Conservation (phyloP, 2,888 invertebrate genomes). For the Rambutsinella grinnellia region DNA sequence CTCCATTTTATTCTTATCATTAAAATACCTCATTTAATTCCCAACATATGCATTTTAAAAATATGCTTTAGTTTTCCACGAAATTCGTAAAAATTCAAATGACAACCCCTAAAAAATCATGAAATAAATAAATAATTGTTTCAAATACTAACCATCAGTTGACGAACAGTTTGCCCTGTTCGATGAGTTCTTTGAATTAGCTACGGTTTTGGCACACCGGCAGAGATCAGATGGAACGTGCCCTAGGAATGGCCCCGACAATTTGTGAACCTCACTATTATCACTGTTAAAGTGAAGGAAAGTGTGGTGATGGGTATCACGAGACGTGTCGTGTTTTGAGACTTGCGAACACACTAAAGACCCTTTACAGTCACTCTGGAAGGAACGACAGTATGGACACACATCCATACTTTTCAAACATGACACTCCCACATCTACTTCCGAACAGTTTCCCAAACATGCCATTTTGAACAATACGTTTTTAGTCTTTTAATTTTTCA, state of each 20-base stretch:
- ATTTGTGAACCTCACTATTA: conserved; percentile 36
- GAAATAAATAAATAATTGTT: too few species aligned
- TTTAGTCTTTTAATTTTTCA: too few species aligned
- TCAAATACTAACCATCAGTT: conserved; percentile 41
- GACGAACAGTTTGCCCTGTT: conserved; percentile 18
- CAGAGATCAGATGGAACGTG: conserved; percentile 31
- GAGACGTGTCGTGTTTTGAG: conserved; percentile 4
- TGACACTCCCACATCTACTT: neutral
- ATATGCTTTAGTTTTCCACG: too few species aligned
- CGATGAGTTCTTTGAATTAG: conserved; percentile 14
- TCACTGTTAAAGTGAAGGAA: neutral
- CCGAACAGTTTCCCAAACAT: neutral
- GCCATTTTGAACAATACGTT: too few species aligned
- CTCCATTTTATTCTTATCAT: too few species aligned
- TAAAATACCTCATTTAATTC: too few species aligned
- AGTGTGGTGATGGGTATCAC: conserved; percentile 11
- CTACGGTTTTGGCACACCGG: conserved; percentile 49
- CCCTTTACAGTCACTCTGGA: conserved; percentile 7
- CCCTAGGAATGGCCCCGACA: conserved; percentile 13
- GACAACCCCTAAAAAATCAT: too few species aligned
- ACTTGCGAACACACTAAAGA: conserved; percentile 34
- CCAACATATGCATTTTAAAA: too few species aligned
- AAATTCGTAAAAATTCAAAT: too few species aligned
- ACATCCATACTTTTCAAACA: conserved; percentile 4
- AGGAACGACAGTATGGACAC: conserved; percentile 34